Percentiles rank a stretch among this genome's conserved stretches.
These are phyloP conservation scores for Ernsta delagoae DNA, from an alignment of 2,888 invertebrate genomes.

Conservation along the genomic window DNA sequence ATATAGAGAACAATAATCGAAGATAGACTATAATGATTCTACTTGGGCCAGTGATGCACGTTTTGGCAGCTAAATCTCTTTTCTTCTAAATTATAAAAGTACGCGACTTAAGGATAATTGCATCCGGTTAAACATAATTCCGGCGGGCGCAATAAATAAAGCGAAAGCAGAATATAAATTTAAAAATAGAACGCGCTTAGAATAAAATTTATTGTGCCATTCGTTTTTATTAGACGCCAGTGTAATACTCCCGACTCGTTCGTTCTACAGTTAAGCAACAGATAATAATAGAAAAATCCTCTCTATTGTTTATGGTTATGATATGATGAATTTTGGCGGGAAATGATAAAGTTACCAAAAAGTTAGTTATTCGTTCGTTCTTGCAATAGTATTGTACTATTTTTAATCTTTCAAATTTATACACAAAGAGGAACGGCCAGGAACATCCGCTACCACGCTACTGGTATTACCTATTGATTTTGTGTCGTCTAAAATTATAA, in stretches of 20 bases:
- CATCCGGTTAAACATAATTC: conserved; percentile 43
- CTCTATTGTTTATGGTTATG: conserved; percentile 34
- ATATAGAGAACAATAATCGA: too few species aligned
- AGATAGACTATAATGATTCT: too few species aligned
- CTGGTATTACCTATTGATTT: too few species aligned
- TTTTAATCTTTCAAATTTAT: too few species aligned
- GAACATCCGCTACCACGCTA: too few species aligned
- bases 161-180: conserved; percentile 43
- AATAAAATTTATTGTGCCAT: conserved; percentile 46
- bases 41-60: too few species aligned
- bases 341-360: too few species aligned
- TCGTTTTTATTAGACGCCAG: conserved; percentile 39
- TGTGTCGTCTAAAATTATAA: too few species aligned
- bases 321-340: conserved; percentile 31
- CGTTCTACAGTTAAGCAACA: conserved; percentile 34
- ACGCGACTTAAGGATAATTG: conserved; percentile 37
- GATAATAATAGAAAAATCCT: conserved; percentile 36
- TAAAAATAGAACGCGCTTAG: conserved; percentile 44
- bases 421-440: too few species aligned
- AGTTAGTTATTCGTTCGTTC: too few species aligned
- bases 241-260: conserved; percentile 35
- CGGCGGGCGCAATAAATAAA: conserved; percentile 41
- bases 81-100: conserved; percentile 35
- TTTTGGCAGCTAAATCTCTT: conserved; percentile 23
- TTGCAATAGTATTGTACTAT: too few species aligned